These are phyloP conservation scores for Teleiodes luculella DNA, from an alignment of 2,888 invertebrate species.

Conservation along the genomic window DNA sequence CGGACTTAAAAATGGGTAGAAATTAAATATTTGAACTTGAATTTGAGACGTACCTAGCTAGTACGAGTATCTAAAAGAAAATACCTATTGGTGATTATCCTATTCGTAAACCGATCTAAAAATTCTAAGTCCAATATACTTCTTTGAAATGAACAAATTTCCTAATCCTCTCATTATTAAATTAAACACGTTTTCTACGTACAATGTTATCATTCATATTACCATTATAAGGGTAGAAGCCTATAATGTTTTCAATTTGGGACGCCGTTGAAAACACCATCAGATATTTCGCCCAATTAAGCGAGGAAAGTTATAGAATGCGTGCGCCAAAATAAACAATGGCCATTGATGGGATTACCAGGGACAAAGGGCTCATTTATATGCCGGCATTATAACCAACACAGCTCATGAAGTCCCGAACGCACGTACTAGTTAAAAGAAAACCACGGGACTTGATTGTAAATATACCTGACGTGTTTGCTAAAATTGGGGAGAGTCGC, in stretches of 20 bases:
- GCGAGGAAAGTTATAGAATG: slow-evolving; percentile 18
- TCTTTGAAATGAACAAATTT: no score
- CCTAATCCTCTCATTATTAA: neutral
- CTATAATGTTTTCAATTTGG: slow-evolving; percentile 3
- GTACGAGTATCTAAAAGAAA: no score
- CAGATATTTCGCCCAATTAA: slow-evolving; percentile 18
- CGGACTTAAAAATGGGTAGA: no score
- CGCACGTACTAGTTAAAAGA: neutral
- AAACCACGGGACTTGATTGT: slow-evolving; percentile 10
- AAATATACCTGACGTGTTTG: slow-evolving; percentile 62
- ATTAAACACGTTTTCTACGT: neutral
- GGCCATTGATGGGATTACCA: slow-evolving; percentile 52
- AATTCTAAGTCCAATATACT: no score
- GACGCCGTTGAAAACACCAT: slow-evolving; percentile 14
- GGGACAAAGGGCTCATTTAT: slow-evolving; percentile 69
- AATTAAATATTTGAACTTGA: no score
- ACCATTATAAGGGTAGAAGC: neutral
- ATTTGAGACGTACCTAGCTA: no score
- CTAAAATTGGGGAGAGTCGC: slow-evolving; percentile 46
- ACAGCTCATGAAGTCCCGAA: slow-evolving; percentile 7
- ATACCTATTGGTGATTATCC: no score
- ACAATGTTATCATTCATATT: neutral
- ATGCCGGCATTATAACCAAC: slow-evolving; percentile 50
- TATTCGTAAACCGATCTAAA: no score
- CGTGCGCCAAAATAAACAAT: slow-evolving; percentile 43